Conservation (phyloP, 2,113 vertebrate genomes). For the Columba livia region DNA sequence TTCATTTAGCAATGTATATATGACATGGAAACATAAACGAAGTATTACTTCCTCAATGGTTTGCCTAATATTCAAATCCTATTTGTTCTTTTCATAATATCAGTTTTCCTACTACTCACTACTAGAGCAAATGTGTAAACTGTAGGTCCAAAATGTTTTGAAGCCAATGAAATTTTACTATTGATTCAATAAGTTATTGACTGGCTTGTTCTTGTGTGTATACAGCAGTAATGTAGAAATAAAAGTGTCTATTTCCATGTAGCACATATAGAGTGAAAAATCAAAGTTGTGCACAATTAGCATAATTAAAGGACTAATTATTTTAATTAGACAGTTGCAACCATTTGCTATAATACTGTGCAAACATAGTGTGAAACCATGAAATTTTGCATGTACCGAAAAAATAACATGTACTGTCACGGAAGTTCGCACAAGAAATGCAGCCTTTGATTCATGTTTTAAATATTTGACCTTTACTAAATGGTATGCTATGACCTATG, state of each 20-base stretch:
- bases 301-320: background rate
- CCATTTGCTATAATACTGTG: background rate
- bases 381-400: background rate
- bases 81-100: background rate
- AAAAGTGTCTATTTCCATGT: background rate
- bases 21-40: background rate
- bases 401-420: background rate
- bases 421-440: background rate
- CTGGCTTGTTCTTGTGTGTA: background rate
- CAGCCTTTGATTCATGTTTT: background rate
- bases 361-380: background rate
- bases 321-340: background rate
- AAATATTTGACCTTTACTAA: background rate
- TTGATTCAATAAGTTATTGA: background rate
- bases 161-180: background rate
- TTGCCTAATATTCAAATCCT: background rate
- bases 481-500: background rate
- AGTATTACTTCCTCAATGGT: background rate
- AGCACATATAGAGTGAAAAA: background rate
- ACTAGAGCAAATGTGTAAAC: background rate
- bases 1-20: background rate
- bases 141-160: background rate
- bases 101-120: background rate
- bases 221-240: background rate
- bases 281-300: background rate